Evolutionary conservation across 2,888 invertebrate species (phyloP).

Genomic region (Melinaea marsaeus): DNA sequence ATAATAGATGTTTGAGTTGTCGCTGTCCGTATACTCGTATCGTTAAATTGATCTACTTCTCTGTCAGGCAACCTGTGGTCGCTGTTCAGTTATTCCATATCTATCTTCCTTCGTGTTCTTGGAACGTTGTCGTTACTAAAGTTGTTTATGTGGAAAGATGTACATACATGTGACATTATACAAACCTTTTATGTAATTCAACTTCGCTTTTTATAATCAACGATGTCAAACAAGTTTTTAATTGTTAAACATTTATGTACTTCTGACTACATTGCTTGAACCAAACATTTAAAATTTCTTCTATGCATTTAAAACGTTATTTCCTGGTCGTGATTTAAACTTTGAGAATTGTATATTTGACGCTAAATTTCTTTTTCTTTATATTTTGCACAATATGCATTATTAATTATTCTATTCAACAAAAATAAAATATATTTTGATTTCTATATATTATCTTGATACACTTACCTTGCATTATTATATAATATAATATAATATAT

Average conservation of each 20-base stretch:
- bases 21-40: constrained; percentile 45
- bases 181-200: constrained; percentile 9
- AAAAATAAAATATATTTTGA: background rate
- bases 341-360: no score
- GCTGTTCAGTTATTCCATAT: constrained; percentile 50
- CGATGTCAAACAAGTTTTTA: constrained; percentile 7
- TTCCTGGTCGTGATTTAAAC: no score
- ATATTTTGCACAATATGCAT: constrained; percentile 1
- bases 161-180: constrained; percentile 23
- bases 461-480: constrained; percentile 2
- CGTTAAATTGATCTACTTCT: constrained; percentile 52
- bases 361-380: constrained; percentile 20
- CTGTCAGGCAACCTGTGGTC: constrained; percentile 63
- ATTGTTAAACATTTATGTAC: constrained; percentile 37
- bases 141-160: constrained; percentile 30
- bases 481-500: background rate
- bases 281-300: constrained; percentile 34
- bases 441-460: constrained; percentile 7
- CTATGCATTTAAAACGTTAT: no score
- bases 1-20: constrained; percentile 65
- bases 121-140: constrained; percentile 27
- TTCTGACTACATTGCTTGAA: constrained; percentile 58
- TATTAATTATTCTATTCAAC: background rate
- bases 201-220: constrained; percentile 7
- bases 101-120: constrained; percentile 35